These are phyloP conservation scores for Littorina saxatilis DNA, from an alignment of 1,140 invertebrate genomes.

Conservation along the genomic window DNA sequence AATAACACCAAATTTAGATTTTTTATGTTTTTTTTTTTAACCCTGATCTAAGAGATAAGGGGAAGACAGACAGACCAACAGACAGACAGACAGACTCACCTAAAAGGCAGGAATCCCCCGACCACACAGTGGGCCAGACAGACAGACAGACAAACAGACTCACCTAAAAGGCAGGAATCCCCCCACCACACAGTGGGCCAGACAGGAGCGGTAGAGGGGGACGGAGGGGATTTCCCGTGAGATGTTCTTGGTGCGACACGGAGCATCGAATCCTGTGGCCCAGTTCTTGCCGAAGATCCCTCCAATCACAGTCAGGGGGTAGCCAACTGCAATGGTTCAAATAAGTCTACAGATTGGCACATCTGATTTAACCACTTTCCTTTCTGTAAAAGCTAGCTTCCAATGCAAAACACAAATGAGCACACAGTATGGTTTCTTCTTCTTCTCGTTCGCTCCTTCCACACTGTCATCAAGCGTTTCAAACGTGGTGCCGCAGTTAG, in stretches of 20 bases:
- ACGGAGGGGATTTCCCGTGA: constrained; percentile 77
- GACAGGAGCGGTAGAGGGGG: constrained; percentile 76
- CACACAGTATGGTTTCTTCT: not conserved
- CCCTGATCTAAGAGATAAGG: too few species aligned
- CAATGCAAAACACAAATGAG: not conserved
- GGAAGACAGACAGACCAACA: not conserved
- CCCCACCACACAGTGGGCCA: constrained; percentile 77
- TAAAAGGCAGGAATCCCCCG: too few species aligned
- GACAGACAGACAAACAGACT: constrained; percentile 19
- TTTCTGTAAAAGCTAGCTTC: not conserved
- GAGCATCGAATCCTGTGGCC: constrained; percentile 76
- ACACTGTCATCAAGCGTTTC: too few species aligned
- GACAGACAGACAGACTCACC: not conserved
- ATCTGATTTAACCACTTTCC: not conserved
- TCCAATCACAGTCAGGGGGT: constrained; percentile 78
- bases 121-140: not conserved
- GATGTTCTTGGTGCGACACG: constrained; percentile 79
- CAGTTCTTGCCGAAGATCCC: constrained; percentile 79
- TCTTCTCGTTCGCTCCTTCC: too few species aligned
- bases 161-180: constrained; percentile 79
- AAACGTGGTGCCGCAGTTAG: too few species aligned
- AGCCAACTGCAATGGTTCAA: constrained; percentile 78
- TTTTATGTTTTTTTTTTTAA: too few species aligned
- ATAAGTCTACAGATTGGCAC: constrained; percentile 16
- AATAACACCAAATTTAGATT: too few species aligned